Percentiles rank a stretch among this genome's conserved stretches.
Conservation (phyloP, 2,113 vertebrate species). For the Canis aureus region DNA sequence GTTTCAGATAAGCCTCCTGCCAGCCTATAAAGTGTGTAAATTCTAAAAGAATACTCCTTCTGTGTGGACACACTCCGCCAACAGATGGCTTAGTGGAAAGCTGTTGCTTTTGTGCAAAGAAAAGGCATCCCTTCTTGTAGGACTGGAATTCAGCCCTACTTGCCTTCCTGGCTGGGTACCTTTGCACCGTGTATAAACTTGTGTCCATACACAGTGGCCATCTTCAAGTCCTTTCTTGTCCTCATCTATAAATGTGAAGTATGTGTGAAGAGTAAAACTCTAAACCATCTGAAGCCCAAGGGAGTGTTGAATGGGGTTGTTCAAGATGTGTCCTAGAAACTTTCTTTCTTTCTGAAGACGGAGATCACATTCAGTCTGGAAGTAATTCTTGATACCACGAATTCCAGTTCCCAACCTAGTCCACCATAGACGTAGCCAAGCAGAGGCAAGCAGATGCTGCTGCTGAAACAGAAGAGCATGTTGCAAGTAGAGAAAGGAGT, state of each 20-base stretch:
- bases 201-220: accelerated
- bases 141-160: neutral
- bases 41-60: neutral
- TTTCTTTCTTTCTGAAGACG: neutral
- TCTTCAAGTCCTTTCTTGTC: neutral
- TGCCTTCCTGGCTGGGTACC: neutral
- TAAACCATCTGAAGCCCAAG: neutral
- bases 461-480: neutral
- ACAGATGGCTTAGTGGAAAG: neutral
- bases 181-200: neutral
- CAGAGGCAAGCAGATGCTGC: neutral
- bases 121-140: neutral
- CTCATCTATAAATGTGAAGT: neutral
- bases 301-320: neutral
- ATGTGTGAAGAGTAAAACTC: neutral
- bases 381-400: neutral
- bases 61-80: neutral
- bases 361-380: neutral
- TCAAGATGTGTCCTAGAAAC: neutral
- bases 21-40: neutral
- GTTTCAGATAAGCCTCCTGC: neutral
- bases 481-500: neutral
- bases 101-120: neutral
- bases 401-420: neutral
- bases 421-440: neutral